Base-by-base conservation (phyloP, 2,888 invertebrate genomes). In the Melanophora roralis region DNA sequence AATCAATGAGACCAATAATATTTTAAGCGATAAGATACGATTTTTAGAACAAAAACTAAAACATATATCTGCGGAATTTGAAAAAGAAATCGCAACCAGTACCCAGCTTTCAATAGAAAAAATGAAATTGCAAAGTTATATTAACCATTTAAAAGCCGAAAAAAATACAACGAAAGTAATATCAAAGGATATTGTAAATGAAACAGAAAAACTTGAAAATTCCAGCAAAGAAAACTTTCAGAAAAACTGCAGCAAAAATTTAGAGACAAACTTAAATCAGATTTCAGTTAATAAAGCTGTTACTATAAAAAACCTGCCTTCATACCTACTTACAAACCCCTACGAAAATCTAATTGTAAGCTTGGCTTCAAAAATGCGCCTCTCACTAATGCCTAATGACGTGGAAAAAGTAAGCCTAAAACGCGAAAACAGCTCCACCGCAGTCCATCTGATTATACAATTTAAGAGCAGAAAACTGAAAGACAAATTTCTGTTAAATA, bases 21-120 rank as follows among this genome's bases (percentile, higher is more conserved):
- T 32, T n/a, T 27, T 62, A 0, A 14, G 7, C 11, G 68, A 69
- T 9, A 68, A 74, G 40, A 16, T 53, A 9, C 71, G 45, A 27
- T 5, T 55, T n/a, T 45, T 83, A 19, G 51, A 74, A 12, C 53
- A 62, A 2, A 82, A 77, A 59, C 27, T 83, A 4, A 67, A 69
- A 27, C 51, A 69, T 4, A 21, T 71, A 9, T 43, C 64, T 0
- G 3, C 21, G 4, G 69, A 80, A 40, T 53, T 83, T 6, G 75
- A 62, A 55, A 65, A 57, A 12, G 78, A 82, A 47, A 72, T 72
- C 8, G 38, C 2, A 3, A 55, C 1, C 5, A 72, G 45, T 27
- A 76, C 72, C 4, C 45, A 53, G 19, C 55, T 82, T 3, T 23
- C 68, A 0, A 49, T 74, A n/a, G 73, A 81, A 0, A 82, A 81